Conservation (phyloP, 1,140 invertebrate species). For the Cyrtorhinus lividipennis region DNA sequence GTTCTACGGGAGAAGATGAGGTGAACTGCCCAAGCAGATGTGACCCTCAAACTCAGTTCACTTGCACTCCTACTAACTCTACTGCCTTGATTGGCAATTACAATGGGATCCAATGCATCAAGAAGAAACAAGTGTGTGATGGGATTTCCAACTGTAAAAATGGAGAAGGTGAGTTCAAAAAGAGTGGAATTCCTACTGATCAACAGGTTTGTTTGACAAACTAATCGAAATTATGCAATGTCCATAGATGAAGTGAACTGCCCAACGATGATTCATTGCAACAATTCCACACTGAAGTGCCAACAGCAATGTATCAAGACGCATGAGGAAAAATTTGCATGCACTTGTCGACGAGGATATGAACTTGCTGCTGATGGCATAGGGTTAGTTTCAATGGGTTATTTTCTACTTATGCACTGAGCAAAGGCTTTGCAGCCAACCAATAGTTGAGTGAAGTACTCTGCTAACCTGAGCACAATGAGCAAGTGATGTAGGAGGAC, state of each 20-base stretch:
- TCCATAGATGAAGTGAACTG: slow-evolving; percentile 56
- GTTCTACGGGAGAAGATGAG: slow-evolving; percentile 70
- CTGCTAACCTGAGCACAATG: too few species aligned
- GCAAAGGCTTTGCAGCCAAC: too few species aligned
- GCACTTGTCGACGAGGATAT: slow-evolving; percentile 66
- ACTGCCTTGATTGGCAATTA: too few species aligned
- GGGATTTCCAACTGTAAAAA: slow-evolving; percentile 54
- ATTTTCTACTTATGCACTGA: too few species aligned
- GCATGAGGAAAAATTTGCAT: slow-evolving; percentile 52
- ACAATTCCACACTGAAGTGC: slow-evolving; percentile 38
- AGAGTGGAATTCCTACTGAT: background rate
- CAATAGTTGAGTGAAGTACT: too few species aligned
- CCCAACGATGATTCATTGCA: slow-evolving; percentile 50
- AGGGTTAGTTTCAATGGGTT: too few species aligned
- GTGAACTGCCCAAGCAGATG: slow-evolving; percentile 51
- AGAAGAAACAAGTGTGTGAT: slow-evolving; percentile 58
- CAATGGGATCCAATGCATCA: slow-evolving; percentile 46
- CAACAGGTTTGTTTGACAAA: background rate
- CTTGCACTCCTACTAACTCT: slow-evolving; percentile 33
- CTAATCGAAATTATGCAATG: too few species aligned
- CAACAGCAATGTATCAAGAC: slow-evolving; percentile 55
- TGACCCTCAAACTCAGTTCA: slow-evolving; percentile 49
- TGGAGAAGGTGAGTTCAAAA: slow-evolving; percentile 38
- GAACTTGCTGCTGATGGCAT: slow-evolving; percentile 47
- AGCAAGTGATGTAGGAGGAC: too few species aligned